Percentiles rank a stretch among this genome's conserved stretches.
These are phyloP conservation scores for Harpagoxenus sublaevis DNA, from an alignment of 2,888 invertebrate genomes.

Conservation along the genomic window DNA sequence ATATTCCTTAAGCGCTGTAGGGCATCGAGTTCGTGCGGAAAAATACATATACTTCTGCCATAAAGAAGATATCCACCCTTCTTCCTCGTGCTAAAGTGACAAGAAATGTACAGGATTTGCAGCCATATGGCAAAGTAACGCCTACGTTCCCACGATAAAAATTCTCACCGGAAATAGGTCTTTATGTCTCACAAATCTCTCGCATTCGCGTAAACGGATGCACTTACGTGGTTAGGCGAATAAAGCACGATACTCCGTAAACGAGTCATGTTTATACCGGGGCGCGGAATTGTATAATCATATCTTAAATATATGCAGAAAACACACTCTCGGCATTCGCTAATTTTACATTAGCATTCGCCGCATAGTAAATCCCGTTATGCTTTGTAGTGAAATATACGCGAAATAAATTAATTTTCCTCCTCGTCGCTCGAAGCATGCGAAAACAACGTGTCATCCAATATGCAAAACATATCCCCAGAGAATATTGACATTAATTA, in stretches of 20 bases:
- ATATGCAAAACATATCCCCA: background rate
- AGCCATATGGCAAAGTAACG: constrained; percentile 41
- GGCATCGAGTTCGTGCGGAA: constrained; percentile 30
- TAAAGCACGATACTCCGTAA: constrained; percentile 17
- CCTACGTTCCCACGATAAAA: constrained; percentile 31
- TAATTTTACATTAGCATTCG: constrained; percentile 21
- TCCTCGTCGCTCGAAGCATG: background rate
- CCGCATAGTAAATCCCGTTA: constrained; percentile 17
- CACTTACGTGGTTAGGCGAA: constrained; percentile 40
- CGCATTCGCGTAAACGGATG: constrained; percentile 45
- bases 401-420: constrained; percentile 5
- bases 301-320: constrained; percentile 15
- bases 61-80: constrained; percentile 45
- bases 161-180: constrained; percentile 38
- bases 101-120: constrained; percentile 51
- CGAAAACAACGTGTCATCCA: background rate
- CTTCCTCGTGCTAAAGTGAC: constrained; percentile 41
- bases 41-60: constrained; percentile 29
- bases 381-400: constrained; percentile 9
- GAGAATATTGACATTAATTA: background rate
- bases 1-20: constrained; percentile 7
- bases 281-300: constrained; percentile 14
- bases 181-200: constrained; percentile 59
- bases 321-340: constrained; percentile 1
- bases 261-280: constrained; percentile 20